Evolutionary conservation across 2,797 vertebrate species (phyloP).

Genomic region (Poecile montanus): DNA sequence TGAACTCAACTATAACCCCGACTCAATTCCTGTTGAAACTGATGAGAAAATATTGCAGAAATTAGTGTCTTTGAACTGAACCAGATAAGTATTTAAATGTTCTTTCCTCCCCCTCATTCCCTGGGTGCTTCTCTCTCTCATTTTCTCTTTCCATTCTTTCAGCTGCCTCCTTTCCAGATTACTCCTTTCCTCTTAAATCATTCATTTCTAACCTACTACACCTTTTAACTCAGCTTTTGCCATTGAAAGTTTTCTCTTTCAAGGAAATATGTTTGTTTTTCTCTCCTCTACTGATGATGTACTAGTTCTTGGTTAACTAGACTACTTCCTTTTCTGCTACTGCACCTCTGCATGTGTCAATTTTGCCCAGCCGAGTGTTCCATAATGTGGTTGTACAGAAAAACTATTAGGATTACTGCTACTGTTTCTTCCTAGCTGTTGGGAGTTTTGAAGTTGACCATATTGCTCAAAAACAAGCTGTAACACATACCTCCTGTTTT

Average conservation of each 20-base stretch:
- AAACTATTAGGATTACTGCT: not conserved
- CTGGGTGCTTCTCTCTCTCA: not conserved
- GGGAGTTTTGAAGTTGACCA: not conserved
- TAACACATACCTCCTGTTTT: not conserved
- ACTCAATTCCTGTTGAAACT: not conserved
- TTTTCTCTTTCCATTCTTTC: not conserved
- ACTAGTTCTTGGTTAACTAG: not conserved
- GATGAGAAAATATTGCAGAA: not conserved
- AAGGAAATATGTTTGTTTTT: not conserved
- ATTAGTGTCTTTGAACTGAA: not conserved
- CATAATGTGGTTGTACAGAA: not conserved
- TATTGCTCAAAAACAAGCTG: not conserved
- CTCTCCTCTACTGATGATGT: not conserved
- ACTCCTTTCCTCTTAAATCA: not conserved
- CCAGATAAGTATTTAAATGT: not conserved
- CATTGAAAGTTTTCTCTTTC: not conserved
- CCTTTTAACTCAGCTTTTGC: not conserved
- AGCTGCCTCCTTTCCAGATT: not conserved
- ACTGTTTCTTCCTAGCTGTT: not conserved
- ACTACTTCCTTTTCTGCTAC: not conserved
- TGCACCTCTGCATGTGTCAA: fast-evolving
- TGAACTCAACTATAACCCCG: not conserved
- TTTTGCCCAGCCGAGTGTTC: not conserved
- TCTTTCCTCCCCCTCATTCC: not conserved
- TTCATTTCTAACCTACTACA: not conserved